phyloP scores from a whole-genome alignment of 2,888 invertebrate species.

The Zelleria hepariella region DNA sequence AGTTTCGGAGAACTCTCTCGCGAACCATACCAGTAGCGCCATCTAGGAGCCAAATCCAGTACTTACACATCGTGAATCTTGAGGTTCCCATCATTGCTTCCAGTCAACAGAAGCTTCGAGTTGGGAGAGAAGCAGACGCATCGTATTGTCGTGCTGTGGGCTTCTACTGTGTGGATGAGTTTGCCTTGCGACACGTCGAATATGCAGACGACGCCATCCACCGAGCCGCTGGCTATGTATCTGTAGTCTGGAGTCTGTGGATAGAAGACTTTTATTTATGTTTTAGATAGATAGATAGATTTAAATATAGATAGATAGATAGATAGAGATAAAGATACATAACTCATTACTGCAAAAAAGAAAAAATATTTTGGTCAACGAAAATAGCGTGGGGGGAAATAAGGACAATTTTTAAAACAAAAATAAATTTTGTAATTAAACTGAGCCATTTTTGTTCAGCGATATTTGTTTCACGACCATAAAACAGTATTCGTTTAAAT shows the following conservation, averaged over 20 bases:
- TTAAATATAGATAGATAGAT: too few species aligned
- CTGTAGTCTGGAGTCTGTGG: slow-evolving; percentile 92
- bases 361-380: too few species aligned
- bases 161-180: slow-evolving; percentile 91
- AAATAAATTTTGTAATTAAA: neutral
- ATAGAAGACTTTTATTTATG: neutral
- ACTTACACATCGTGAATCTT: slow-evolving; percentile 95
- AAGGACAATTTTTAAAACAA: too few species aligned
- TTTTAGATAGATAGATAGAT: neutral
- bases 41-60: neutral
- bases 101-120: slow-evolving; percentile 88
- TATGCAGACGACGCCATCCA: slow-evolving; percentile 93
- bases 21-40: neutral
- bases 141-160: slow-evolving; percentile 92
- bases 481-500: too few species aligned
- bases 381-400: too few species aligned
- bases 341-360: too few species aligned
- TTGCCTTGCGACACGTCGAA: slow-evolving; percentile 90
- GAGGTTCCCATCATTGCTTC: slow-evolving; percentile 94
- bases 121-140: slow-evolving; percentile 94
- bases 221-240: slow-evolving; percentile 92
- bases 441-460: too few species aligned
- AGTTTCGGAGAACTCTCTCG: too few species aligned
- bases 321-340: too few species aligned
- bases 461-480: too few species aligned